Evolutionary conservation across 2,113 vertebrate genomes (phyloP).

Genomic region (Nanorana parkeri): DNA sequence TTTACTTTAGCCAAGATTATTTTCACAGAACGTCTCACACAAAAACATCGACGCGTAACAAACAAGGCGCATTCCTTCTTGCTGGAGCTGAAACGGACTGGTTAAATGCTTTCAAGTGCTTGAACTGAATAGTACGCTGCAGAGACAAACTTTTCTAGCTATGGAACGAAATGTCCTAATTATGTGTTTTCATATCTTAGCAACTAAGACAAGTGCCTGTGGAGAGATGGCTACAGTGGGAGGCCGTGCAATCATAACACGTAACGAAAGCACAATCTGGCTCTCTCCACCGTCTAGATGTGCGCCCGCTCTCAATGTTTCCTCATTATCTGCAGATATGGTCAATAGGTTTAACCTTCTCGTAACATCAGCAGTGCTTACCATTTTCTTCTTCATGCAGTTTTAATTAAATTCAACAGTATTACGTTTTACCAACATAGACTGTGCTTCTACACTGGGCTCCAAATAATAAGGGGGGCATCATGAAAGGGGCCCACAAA

Average conservation of each 20-base stretch:
- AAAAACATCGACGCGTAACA: background rate
- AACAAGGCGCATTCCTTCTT: background rate
- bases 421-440: too few species aligned
- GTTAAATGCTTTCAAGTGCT: background rate
- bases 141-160: constrained; percentile 8
- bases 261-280: background rate
- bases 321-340: background rate
- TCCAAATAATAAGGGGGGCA: too few species aligned
- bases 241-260: constrained; percentile 46
- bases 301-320: background rate
- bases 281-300: background rate
- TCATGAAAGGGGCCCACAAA: too few species aligned
- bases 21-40: background rate
- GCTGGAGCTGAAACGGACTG: background rate
- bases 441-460: too few species aligned
- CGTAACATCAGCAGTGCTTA: background rate
- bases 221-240: background rate
- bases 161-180: constrained; percentile 47
- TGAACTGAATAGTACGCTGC: constrained; percentile 8
- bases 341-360: background rate
- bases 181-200: constrained; percentile 33
- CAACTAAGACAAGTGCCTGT: constrained; percentile 18
- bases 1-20: background rate
- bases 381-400: background rate
- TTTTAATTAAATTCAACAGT: too few species aligned